Conservation (phyloP, 2,888 invertebrate genomes). For the Doris montereyensis region DNA sequence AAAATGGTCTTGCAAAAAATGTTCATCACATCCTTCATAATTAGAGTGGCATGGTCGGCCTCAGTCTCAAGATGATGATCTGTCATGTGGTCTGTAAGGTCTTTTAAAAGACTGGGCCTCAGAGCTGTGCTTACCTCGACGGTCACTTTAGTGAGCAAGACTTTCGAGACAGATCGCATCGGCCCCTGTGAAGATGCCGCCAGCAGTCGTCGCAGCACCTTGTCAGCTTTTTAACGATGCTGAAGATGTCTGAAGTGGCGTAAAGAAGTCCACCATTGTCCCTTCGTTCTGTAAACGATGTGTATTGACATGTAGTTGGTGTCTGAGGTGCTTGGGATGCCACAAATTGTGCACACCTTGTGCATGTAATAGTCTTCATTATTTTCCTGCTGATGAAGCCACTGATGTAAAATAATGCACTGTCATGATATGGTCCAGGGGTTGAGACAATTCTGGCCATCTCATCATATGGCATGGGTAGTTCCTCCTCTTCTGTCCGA, state of each 20-base stretch:
- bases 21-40: too few relatives aligned
- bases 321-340: background rate
- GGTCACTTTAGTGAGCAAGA: too few relatives aligned
- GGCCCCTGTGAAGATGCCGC: too few relatives aligned
- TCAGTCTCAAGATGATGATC: too few relatives aligned
- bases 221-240: conserved; percentile 1
- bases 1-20: too few relatives aligned
- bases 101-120: too few relatives aligned
- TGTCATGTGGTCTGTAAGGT: too few relatives aligned
- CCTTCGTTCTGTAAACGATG: background rate
- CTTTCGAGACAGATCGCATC: too few relatives aligned
- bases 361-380: background rate
- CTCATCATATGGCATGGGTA: too few relatives aligned
- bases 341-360: background rate
- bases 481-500: too few relatives aligned
- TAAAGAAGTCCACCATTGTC: conserved; percentile 12
- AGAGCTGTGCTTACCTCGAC: too few relatives aligned
- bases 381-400: conserved; percentile 7
- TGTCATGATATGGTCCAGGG: background rate
- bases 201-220: background rate
- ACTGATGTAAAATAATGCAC: background rate
- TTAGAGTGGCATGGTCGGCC: too few relatives aligned
- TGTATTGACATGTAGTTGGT: background rate
- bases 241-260: background rate
- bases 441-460: background rate